Conservation (phyloP, 1,140 invertebrate genomes). For the Apocrypta bakeri region DNA sequence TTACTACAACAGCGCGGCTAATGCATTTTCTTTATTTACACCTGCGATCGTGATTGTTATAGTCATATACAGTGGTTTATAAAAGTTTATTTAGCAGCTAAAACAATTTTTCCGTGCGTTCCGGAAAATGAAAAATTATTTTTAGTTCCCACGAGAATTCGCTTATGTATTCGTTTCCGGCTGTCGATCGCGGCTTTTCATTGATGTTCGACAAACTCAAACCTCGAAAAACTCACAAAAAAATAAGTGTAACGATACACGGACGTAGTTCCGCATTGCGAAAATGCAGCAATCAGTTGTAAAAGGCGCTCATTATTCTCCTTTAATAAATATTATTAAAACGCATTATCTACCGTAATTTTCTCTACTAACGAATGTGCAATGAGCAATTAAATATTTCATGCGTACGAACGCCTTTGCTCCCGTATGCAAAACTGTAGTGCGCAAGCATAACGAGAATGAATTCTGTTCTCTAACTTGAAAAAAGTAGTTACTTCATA, state of each 20-base stretch:
- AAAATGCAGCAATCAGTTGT: background rate
- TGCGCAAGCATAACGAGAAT: background rate
- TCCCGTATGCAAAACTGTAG: background rate
- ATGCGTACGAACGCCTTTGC: background rate
- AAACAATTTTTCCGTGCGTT: background rate
- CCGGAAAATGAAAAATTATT: background rate
- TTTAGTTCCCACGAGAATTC: background rate
- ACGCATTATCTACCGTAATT: conserved; percentile 18
- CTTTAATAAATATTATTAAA: conserved; percentile 20
- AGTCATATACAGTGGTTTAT: conserved; percentile 12
- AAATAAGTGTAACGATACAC: background rate
- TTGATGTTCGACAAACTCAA: background rate
- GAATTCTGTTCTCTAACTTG: background rate
- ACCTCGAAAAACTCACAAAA: too few relatives aligned
- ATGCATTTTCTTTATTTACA: conserved; percentile 18
- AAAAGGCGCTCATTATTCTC: background rate
- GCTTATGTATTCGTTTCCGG: too few relatives aligned
- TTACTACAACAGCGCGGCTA: conserved; percentile 11
- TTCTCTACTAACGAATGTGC: background rate
- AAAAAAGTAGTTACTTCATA: background rate
- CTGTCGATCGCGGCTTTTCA: background rate
- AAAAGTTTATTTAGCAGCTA: conserved; percentile 11
- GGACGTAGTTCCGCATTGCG: background rate
- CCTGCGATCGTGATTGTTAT: conserved; percentile 28
- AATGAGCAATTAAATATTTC: conserved; percentile 18